Conservation (phyloP, 2,113 vertebrate genomes). For the Machaerirhynchus nigripectus region DNA sequence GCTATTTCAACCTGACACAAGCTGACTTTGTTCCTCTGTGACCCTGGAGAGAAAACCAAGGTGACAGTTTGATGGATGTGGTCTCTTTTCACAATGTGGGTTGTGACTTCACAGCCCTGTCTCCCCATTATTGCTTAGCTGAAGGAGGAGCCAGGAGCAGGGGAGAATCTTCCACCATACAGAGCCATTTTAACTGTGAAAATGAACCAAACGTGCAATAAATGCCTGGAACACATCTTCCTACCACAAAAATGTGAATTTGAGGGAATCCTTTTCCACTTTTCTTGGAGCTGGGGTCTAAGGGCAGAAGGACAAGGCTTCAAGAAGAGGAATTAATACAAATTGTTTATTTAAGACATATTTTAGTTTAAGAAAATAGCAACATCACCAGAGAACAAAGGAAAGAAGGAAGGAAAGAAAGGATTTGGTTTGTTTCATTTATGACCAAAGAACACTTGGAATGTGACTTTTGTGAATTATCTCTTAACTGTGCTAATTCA, state of each 20-base stretch:
- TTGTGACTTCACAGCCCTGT: constrained; percentile 68
- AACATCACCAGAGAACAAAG: background rate
- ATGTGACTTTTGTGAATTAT: background rate
- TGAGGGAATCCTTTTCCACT: background rate
- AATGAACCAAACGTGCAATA: background rate
- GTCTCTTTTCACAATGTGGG: constrained; percentile 67
- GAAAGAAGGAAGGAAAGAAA: background rate
- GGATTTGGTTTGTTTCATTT: background rate
- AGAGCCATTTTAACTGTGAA: constrained; percentile 2
- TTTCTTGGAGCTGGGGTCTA: background rate
- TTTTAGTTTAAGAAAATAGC: background rate
- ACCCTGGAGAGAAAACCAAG: constrained; percentile 71
- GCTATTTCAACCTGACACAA: constrained; percentile 69
- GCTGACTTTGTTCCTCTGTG: constrained; percentile 70
- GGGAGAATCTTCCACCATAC: constrained; percentile 6
- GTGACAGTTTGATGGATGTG: constrained; percentile 77
- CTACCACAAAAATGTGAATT: background rate
- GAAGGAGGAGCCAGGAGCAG: constrained; percentile 31
- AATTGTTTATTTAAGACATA: background rate
- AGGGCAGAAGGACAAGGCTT: background rate
- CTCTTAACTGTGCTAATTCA: background rate
- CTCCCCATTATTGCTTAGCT: constrained; percentile 37
- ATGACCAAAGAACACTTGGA: background rate
- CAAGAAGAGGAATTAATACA: background rate
- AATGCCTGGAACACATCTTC: background rate